Conservation (phyloP, 2,113 vertebrate genomes). For the Sylvia atricapilla region DNA sequence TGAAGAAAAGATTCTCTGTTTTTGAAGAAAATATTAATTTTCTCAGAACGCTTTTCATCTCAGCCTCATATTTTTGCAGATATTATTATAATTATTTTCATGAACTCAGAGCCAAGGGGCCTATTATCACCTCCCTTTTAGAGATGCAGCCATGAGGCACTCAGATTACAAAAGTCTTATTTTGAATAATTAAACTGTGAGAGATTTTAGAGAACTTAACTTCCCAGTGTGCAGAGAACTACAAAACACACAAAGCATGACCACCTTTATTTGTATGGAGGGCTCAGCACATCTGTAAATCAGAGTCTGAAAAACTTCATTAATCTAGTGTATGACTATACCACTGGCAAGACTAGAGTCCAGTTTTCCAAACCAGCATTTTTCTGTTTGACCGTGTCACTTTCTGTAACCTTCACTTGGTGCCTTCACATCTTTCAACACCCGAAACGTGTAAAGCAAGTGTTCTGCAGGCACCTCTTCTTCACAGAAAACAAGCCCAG, state of each 20-base stretch:
- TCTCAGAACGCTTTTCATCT: not conserved
- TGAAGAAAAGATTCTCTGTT: not conserved
- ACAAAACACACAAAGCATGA: not conserved
- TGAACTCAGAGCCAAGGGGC: not conserved
- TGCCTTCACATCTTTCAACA: not conserved
- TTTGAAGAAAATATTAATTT: not conserved
- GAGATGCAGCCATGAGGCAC: not conserved
- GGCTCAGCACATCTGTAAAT: not conserved
- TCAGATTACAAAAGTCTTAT: not conserved
- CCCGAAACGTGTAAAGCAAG: not conserved
- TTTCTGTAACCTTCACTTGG: not conserved
- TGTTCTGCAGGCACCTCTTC: not conserved
- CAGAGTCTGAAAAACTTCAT: not conserved
- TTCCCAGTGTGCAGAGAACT: not conserved
- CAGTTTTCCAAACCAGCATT: not conserved
- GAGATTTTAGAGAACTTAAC: not conserved
- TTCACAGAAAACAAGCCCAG: not conserved
- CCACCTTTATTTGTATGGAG: rapidly evolving
- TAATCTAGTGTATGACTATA: not conserved
- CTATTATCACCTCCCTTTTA: not conserved
- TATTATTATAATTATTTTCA: not conserved
- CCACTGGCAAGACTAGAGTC: not conserved
- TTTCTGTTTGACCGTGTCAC: not conserved
- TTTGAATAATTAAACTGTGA: not conserved
- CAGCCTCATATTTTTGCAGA: not conserved